Percentiles rank a stretch among this genome's conserved stretches.
Conservation (phyloP, 2,113 vertebrate species). For the Lophura nycthemera region DNA sequence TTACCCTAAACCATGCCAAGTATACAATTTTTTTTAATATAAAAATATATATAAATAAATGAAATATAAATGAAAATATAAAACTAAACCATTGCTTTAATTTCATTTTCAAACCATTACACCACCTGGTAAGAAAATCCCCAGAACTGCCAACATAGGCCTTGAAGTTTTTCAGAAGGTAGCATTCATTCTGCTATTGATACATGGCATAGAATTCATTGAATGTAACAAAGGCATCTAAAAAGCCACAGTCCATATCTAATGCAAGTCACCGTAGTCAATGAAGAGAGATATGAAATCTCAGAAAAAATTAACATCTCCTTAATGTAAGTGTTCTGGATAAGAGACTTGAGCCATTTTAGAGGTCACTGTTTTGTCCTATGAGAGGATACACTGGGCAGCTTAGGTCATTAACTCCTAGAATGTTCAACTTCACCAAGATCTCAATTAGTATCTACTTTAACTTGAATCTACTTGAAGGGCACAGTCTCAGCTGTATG, state of each 20-base stretch:
- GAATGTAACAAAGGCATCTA: background rate
- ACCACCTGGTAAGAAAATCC: background rate
- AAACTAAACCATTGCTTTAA: background rate
- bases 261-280: background rate
- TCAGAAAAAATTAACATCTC: background rate
- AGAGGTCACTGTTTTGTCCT: background rate
- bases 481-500: background rate
- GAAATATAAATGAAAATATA: background rate
- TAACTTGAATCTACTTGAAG: background rate
- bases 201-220: background rate
- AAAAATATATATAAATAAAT: background rate
- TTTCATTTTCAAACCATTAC: background rate
- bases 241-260: background rate
- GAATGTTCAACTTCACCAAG: background rate
- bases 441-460: background rate
- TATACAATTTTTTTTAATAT: background rate
- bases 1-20: background rate
- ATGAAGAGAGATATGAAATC: background rate
- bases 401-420: background rate
- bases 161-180: slow-evolving; percentile 2
- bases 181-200: background rate
- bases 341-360: background rate
- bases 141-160: background rate
- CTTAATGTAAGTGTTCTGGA: background rate
- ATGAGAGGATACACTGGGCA: background rate